Conservation (phyloP, 2,113 vertebrate species). For the Montifringilla adamsi region DNA sequence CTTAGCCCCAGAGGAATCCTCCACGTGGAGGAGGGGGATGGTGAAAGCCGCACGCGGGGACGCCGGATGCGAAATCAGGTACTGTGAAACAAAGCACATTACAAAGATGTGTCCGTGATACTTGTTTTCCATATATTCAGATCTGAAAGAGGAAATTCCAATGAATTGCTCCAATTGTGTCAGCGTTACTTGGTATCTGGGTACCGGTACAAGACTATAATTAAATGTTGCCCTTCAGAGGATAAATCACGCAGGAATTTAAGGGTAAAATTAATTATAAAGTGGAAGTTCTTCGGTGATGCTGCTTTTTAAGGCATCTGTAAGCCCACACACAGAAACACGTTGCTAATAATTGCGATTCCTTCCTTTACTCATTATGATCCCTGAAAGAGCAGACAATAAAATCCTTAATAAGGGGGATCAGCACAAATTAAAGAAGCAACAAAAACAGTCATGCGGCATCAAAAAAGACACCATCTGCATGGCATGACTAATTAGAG, state of each 20-base stretch:
- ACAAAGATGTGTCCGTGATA: neutral
- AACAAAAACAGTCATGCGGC: neutral
- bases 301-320: constrained; percentile 23
- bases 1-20: neutral
- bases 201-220: constrained; percentile 32
- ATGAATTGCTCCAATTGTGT: constrained; percentile 40
- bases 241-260: constrained; percentile 50
- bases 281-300: constrained; percentile 22
- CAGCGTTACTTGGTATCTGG: constrained; percentile 34
- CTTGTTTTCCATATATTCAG: constrained; percentile 23
- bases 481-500: neutral
- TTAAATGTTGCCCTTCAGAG: constrained; percentile 38
- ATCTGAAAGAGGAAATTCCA: constrained; percentile 61
- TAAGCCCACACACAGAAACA: neutral
- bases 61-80: neutral
- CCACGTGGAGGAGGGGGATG: neutral
- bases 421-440: neutral
- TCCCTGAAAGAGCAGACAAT: neutral
- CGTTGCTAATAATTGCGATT: neutral
- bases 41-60: neutral
- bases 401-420: constrained; percentile 32
- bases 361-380: constrained; percentile 11
- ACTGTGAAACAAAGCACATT: neutral
- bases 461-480: neutral
- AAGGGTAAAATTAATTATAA: constrained; percentile 56